These are phyloP conservation scores for Herminia tarsipennalis DNA, from an alignment of 2,888 invertebrate species.

Conservation along the genomic window DNA sequence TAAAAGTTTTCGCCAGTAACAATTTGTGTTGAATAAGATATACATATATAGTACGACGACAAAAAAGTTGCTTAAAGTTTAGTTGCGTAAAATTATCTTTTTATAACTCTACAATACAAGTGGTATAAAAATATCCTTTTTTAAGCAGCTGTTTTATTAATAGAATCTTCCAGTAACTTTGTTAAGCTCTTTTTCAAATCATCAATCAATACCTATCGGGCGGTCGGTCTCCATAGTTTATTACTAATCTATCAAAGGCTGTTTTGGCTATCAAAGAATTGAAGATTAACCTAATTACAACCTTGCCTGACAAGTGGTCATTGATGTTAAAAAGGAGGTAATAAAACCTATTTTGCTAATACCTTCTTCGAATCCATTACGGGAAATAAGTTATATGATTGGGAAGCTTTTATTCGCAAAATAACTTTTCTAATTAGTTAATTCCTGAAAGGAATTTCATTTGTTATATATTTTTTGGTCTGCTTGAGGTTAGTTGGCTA, in stretches of 20 bases:
- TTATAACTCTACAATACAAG: too few species aligned
- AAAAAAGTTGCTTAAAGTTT: too few species aligned
- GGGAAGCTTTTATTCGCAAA: constrained; percentile 38
- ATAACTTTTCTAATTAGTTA: constrained; percentile 30
- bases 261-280: constrained; percentile 23
- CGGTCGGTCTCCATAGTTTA: too few species aligned
- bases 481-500: too few species aligned
- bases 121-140: too few species aligned
- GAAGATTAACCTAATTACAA: constrained; percentile 45
- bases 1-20: too few species aligned
- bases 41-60: too few species aligned
- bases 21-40: too few species aligned
- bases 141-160: too few species aligned
- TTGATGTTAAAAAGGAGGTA: constrained; percentile 35
- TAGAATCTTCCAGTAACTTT: too few species aligned
- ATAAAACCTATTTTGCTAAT: constrained; percentile 39
- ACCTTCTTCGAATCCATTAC: constrained; percentile 48
- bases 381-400: constrained; percentile 39
- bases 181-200: not conserved
- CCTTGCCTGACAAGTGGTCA: constrained; percentile 51
- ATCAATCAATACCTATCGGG: constrained; percentile 4
- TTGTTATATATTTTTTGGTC: constrained; percentile 11
- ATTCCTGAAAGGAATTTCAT: constrained; percentile 9
- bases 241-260: constrained; percentile 23
- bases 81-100: too few species aligned